Conservation (phyloP, 2,113 vertebrate genomes). For the Oryctolagus cuniculus region mOryCun1.1 NC_091439.1:107444501-107445000, state of each 20-base stretch:
- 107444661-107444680: slow-evolving; percentile 61
- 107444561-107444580: slow-evolving; percentile 61
- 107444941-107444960: slow-evolving; percentile 13
- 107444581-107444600: slow-evolving; percentile 7
- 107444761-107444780: slow-evolving; percentile 71
- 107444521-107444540: slow-evolving; percentile 40
- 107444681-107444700: slow-evolving; percentile 32
- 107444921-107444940: slow-evolving; percentile 58
- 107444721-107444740: slow-evolving; percentile 54
- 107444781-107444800: slow-evolving; percentile 54
- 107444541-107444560: slow-evolving; percentile 62
- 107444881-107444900: background rate
- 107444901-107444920: slow-evolving; percentile 48
- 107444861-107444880: slow-evolving; percentile 28
- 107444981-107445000: background rate
- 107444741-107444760: slow-evolving; percentile 71
- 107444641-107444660: background rate
- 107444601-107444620: slow-evolving; percentile 31
- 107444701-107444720: slow-evolving; percentile 9
- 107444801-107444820: background rate
- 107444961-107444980: slow-evolving; percentile 10
- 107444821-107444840: slow-evolving; percentile 39
- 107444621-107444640: slow-evolving; percentile 44
- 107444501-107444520: slow-evolving; percentile 49
- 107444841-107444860: slow-evolving; percentile 66